Conservation (phyloP, 2,797 vertebrate species). For the Poecilia picta region DNA sequence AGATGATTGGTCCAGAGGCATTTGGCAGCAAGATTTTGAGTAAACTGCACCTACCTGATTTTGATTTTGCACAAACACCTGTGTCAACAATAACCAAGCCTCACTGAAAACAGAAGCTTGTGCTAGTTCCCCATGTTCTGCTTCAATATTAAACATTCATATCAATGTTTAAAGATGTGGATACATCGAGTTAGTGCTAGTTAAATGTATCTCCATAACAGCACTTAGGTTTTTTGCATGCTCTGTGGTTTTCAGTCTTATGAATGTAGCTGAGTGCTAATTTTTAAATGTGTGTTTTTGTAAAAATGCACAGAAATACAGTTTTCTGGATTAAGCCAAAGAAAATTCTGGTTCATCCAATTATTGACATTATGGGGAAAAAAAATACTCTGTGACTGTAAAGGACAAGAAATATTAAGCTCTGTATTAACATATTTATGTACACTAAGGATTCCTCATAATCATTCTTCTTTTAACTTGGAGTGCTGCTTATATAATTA, state of each 20-base stretch:
- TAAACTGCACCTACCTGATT: neutral
- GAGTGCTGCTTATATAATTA: neutral
- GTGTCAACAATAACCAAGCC: neutral
- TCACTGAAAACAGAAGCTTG: neutral
- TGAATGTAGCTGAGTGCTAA: neutral
- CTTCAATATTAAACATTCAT: neutral
- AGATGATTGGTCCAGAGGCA: neutral
- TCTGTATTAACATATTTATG: neutral
- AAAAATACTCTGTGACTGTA: neutral
- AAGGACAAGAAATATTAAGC: neutral
- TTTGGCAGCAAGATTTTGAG: neutral
- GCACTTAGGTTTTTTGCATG: neutral
- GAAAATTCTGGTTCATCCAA: neutral
- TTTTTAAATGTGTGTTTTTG: too few relatives aligned
- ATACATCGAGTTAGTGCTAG: neutral
- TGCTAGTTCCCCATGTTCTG: neutral
- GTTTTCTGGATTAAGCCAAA: neutral
- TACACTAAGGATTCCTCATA: neutral
- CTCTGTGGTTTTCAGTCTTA: neutral
- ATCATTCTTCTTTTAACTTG: neutral
- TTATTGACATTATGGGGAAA: neutral
- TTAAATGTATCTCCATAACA: neutral
- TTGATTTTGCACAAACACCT: neutral
- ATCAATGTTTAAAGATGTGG: neutral
- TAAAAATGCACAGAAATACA: neutral